Base-by-base conservation (phyloP, 2,113 vertebrate genomes). In the Chaenogobius annularis region DNA sequence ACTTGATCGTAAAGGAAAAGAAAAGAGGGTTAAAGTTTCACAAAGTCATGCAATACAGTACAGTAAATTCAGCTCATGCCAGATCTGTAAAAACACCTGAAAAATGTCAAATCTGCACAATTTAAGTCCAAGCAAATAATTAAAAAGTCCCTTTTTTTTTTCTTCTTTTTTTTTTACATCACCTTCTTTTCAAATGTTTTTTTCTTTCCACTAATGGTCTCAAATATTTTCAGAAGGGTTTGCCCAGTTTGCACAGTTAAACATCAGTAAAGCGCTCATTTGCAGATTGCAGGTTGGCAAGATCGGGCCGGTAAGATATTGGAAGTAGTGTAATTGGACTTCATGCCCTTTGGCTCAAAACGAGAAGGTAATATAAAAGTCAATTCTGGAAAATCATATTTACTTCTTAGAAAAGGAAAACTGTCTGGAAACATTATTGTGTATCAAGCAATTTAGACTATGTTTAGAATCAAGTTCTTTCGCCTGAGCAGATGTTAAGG, bases 271-370 rank as follows among this genome's bases (percentile, higher is more conserved):
- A 88, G 87, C 85, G 66, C 86, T 90, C 81, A 89, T 93, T 92
- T 91, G 88, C 88, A 90, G 84, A 91, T 86, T 85, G 80, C 79
- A 82, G 84, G 79, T 87, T 90, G 87, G 89, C 85, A 78, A 90
- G 89, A 92, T 91, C 68, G 81, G 55, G 70, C 75, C 72, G 80
- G 66, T 80, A 85, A 58, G 92, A 91, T 90, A 86, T 81, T 77
- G 80, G 55, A 80, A 83, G 87, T 76, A 48, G 72, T 86, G 79
- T 86, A 90, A 92, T 89, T 90, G 83, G 83, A 88, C 85, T 90
- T 88, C 68, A 64, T 89, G 83, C 79, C 85, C 73, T 80, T 87
- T 83, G 85, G 90, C 89, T 89, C 72, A 83, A 58, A 81, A 85
- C 69, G 70, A 74, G 70, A 77, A 80, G 68, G 78, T 83, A 85